Evolutionary conservation across 2,888 invertebrate genomes (phyloP).

Genomic region (Microchrysa polita): DNA sequence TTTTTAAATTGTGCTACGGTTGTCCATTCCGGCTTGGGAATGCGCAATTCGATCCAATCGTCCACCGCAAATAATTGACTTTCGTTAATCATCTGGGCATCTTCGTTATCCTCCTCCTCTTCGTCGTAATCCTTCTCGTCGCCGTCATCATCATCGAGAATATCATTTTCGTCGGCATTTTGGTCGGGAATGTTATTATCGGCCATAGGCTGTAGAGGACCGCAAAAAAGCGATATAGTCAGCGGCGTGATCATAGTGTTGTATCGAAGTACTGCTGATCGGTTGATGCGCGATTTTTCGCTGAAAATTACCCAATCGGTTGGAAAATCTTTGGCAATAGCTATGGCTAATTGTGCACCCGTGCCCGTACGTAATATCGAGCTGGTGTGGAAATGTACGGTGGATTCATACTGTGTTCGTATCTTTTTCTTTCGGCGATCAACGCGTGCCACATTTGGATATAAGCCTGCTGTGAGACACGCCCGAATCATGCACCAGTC

Average conservation of each 20-base stretch:
- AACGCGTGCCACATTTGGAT: conserved; percentile 85
- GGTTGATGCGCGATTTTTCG: conserved; percentile 79
- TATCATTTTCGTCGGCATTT: not conserved
- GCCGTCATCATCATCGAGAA: not conserved
- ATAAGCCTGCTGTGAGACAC: conserved; percentile 86
- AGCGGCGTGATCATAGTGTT: conserved; percentile 84
- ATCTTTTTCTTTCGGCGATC: conserved; percentile 72
- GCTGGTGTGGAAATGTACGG: conserved; percentile 68
- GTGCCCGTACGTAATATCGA: conserved; percentile 65
- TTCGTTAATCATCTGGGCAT: too few relatives aligned
- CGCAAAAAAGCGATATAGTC: conserved; percentile 77
- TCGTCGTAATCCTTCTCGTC: not conserved
- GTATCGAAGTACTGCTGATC: conserved; percentile 77
- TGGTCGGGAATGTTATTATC: not conserved
- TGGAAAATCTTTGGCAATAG: conserved; percentile 64
- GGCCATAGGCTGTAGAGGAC: conserved; percentile 45
- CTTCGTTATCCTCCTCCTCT: not conserved
- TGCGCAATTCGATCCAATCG: conserved; percentile 32
- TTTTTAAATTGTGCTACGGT: conserved; percentile 53
- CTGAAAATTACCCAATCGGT: conserved; percentile 89
- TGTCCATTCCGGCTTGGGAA: conserved; percentile 44
- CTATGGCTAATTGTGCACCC: conserved; percentile 5
- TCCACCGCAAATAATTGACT: not conserved
- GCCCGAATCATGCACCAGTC: conserved; percentile 93
- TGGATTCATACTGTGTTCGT: conserved; percentile 71